Evolutionary conservation across 2,888 invertebrate genomes (phyloP), one percentile per base, ranked within the genome.

Genomic region (Oligia strigilis): DNA sequence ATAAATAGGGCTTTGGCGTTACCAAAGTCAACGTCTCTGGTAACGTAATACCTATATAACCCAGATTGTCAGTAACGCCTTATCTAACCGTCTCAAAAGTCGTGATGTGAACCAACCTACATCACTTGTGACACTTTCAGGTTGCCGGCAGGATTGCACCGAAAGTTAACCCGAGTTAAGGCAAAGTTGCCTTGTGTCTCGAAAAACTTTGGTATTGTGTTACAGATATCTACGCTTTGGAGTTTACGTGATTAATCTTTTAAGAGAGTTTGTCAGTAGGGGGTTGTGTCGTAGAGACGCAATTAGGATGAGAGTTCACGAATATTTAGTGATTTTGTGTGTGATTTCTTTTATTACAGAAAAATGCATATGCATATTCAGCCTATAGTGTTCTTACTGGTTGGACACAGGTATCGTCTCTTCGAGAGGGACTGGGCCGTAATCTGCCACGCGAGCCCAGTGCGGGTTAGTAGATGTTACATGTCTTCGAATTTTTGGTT

Each of bases 91-190:
- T 85, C 85, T 85, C 83, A 80, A 85, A 88, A 90, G 84, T 86
- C 90, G 81, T 87, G 79, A 88, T 80, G 82, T 75, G 81, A 83
- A 80, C 77, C 72, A 82, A 89, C 86, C 90, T 90, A 79, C 80
- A 87, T 90, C 90, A 90, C 72, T 71, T 78, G 86, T 90, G 90
- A 90, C 90, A 89, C 70, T 82, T 90, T 80, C 88, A 86, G 90
- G 89, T 79, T 88, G 72, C 77, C 65, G 72, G 83, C 60, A 55
- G 52, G 83, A 81, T 89, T 88, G 88, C 87, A 88, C 79, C 74
- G 40, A 89, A 89, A 89, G 88, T 88, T 89, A 89, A 79, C 81
- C 64, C 64, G 40, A 88, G 88, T 88, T 89, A 86, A 81, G 60
- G 64, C 52, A 60, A 80, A 83, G 83, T 87, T 82, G 73, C 52